Evolutionary conservation across 1,140 invertebrate genomes (phyloP).

Genomic region (Scaptomyza pallida): DNA sequence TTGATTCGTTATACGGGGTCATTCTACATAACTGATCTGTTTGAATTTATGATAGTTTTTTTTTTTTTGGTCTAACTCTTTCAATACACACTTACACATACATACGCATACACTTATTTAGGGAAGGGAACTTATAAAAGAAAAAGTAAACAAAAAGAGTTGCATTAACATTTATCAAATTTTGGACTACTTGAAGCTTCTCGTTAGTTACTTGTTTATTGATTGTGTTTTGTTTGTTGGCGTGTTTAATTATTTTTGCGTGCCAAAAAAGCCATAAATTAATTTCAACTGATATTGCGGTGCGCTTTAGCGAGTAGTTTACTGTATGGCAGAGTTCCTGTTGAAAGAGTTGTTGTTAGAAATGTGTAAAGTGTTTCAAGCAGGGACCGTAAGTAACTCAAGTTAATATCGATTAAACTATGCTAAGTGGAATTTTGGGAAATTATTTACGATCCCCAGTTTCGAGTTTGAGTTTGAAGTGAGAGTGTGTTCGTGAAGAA

Average conservation of each 20-base stretch:
- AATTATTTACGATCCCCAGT: too few species aligned
- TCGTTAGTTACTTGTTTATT: slow-evolving; percentile 14
- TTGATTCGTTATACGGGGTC: slow-evolving; percentile 9
- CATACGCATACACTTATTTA: slow-evolving; percentile 15
- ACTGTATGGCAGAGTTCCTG: slow-evolving; percentile 56
- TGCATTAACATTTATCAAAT: slow-evolving; percentile 45
- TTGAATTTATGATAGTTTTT: slow-evolving; percentile 59
- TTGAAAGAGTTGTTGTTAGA: slow-evolving; percentile 14
- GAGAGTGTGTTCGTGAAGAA: slow-evolving; percentile 24
- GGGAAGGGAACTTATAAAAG: slow-evolving; percentile 1
- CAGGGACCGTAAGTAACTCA: too few species aligned
- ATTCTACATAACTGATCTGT: slow-evolving; percentile 14
- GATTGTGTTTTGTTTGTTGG: slow-evolving; percentile 37
- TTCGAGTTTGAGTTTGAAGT: slow-evolving; percentile 5
- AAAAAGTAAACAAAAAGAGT: slow-evolving; percentile 9
- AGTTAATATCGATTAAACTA: too few species aligned
- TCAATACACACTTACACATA: slow-evolving; percentile 39
- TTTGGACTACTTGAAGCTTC: slow-evolving; percentile 45
- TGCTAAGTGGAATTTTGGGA: too few species aligned
- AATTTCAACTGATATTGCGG: slow-evolving; percentile 65
- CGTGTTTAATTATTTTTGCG: slow-evolving; percentile 40
- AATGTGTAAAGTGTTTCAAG: slow-evolving; percentile 8
- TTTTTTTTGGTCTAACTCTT: slow-evolving; percentile 40
- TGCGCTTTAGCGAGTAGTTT: slow-evolving; percentile 65
- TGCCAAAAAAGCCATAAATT: slow-evolving; percentile 66